Evolutionary conservation across 2,797 vertebrate genomes (phyloP), one percentile per base, ranked within the genome.

Genomic region (Paratrypauchen microcephalus): DNA sequence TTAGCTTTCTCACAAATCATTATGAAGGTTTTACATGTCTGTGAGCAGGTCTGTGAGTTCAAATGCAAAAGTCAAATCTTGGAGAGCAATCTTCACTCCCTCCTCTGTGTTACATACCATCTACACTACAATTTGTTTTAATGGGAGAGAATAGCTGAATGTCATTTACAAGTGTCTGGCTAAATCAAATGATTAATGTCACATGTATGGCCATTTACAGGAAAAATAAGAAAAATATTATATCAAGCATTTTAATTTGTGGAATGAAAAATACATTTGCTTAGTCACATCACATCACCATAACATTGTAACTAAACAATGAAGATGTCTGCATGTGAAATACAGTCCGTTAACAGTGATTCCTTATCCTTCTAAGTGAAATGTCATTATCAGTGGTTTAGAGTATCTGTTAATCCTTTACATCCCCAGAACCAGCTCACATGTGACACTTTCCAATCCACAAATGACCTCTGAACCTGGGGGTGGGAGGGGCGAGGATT

Each of bases 391-490:
- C n/a, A 0, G 23, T 12, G 72, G 74, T 85, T 78, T 81, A 58
- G 60, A 36, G 67, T 72, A 69, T 58, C 74, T 0, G 74, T 77
- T 79, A 83, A 89, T 86, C 80, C 73, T 65, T 75, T 62, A 81
- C 79, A 84, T 75, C 74, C 68, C 72, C 52, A 69, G 36, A 86
- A 83, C 79, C 39, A 74, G 78, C 74, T 77, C 78, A 72, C 68
- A 79, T 72, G 32, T 78, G 79, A 83, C 83, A 86, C 75, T 80
- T 89, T 83, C 72, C 77, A 74, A 81, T 80, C 72, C 78, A 80
- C 75, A 76, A 48, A 36, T 65, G 80, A 87, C 82, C 82, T 81
- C 79, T 73, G 72, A 81, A 80, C 77, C 56, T 66, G 68, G 77
- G 80, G 80, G 68, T 61, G 73, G 74, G 72, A 30, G 7, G 26